phyloP scores from a whole-genome alignment of 35 echinoderm and acorn worm genomes.

The Anneissia japonica region DNA sequence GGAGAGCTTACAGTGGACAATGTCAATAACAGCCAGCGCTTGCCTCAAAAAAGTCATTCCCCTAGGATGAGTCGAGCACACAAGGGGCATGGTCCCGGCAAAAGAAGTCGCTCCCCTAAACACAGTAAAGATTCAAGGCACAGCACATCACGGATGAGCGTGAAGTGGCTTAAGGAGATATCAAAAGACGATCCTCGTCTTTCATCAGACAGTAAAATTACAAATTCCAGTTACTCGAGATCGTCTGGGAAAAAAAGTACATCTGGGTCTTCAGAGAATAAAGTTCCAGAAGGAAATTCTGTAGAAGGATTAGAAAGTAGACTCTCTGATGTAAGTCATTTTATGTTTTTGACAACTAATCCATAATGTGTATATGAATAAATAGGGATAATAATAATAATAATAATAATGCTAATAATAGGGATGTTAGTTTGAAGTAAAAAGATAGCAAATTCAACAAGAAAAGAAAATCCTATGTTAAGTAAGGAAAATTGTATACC shows the following conservation, averaged over 20 bases:
- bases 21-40: background rate
- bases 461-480: no score
- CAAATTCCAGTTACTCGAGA: background rate
- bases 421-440: no score
- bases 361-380: no score
- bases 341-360: no score
- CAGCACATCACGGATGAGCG: conserved; percentile 61
- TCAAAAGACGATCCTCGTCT: conserved; percentile 84
- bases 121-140: background rate
- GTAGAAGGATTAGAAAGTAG: background rate
- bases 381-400: no score
- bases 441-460: no score
- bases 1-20: background rate
- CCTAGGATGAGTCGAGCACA: background rate
- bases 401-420: no score
- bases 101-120: background rate
- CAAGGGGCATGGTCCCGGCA: background rate
- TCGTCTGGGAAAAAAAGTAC: background rate
- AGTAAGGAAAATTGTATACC: no score
- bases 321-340: conserved; percentile 64
- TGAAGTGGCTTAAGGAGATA: conserved; percentile 88
- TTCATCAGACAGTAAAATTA: conserved; percentile 18
- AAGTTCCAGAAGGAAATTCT: background rate
- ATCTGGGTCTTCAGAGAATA: background rate
- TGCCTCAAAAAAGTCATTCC: background rate